Conservation (phyloP, 2,113 vertebrate species). For the Vombatus ursinus region DNA sequence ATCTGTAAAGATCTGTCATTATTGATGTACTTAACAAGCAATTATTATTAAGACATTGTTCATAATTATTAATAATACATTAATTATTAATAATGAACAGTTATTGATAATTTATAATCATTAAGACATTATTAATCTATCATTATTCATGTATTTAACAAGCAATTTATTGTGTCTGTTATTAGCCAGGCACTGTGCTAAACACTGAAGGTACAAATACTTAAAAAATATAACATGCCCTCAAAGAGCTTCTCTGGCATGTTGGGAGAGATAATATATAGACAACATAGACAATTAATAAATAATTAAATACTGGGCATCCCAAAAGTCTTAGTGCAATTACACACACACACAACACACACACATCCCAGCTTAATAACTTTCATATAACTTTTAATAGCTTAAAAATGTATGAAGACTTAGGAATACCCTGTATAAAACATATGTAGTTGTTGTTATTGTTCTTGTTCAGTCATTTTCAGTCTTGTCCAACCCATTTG, state of each 20-base stretch:
- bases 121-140: too few species aligned
- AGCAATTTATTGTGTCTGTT: not conserved
- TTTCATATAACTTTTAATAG: not conserved
- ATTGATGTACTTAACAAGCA: not conserved
- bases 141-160: not conserved
- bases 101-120: too few species aligned
- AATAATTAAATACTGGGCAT: not conserved
- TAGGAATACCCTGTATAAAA: not conserved
- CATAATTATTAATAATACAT: too few species aligned
- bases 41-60: not conserved
- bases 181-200: not conserved
- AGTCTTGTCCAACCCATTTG: not conserved
- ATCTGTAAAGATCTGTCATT: not conserved
- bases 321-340: not conserved
- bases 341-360: too few species aligned
- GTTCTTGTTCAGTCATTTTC: not conserved
- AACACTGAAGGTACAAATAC: not conserved
- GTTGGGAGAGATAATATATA: not conserved
- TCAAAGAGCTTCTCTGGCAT: not conserved
- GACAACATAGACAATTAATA: not conserved
- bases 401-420: not conserved
- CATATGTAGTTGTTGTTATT: not conserved
- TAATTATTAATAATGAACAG: too few species aligned
- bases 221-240: not conserved
- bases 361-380: not conserved